These are phyloP conservation scores for Enchytraeus crypticus DNA, from an alignment of 2,888 invertebrate genomes.

Conservation along the genomic window DNA sequence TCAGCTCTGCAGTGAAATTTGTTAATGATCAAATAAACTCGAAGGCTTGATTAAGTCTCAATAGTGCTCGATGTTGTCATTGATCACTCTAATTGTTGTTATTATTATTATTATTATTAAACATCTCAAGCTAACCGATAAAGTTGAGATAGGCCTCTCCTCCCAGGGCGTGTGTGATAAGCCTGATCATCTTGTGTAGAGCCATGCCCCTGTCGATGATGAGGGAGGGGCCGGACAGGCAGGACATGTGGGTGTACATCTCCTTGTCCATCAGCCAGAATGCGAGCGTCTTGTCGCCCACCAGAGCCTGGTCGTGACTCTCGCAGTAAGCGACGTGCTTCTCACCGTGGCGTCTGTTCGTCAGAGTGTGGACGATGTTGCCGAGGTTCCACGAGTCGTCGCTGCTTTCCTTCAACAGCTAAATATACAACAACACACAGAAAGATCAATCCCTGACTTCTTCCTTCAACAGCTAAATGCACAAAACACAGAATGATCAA, in stretches of 20 bases:
- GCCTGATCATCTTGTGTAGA: conserved; percentile 89
- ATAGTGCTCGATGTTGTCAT: too few relatives aligned
- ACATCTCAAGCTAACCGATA: too few relatives aligned
- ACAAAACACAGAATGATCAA: too few relatives aligned
- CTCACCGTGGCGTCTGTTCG: conserved; percentile 90
- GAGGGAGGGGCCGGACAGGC: conserved; percentile 47
- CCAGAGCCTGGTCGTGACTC: conserved; percentile 57
- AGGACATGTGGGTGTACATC: conserved; percentile 94
- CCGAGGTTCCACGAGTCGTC: conserved; percentile 94
- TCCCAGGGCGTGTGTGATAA: conserved; percentile 84
- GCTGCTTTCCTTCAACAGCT: conserved; percentile 51
- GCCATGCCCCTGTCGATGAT: conserved; percentile 86
- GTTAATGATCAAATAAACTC: too few relatives aligned
- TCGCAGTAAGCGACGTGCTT: conserved; percentile 94
- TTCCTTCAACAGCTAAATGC: too few relatives aligned
- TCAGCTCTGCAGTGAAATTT: too few relatives aligned
- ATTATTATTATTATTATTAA: too few relatives aligned
- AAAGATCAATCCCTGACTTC: too few relatives aligned
- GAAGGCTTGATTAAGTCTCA: too few relatives aligned
- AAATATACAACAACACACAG: neutral
- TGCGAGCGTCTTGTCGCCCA: conserved; percentile 89
- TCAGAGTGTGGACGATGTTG: conserved; percentile 80
- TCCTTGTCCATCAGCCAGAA: conserved; percentile 99
- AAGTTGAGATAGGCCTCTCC: conserved; percentile 99
- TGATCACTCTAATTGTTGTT: too few relatives aligned